Base-by-base conservation (phyloP, 2,113 vertebrate species). In the Prunella fulvescens region DNA sequence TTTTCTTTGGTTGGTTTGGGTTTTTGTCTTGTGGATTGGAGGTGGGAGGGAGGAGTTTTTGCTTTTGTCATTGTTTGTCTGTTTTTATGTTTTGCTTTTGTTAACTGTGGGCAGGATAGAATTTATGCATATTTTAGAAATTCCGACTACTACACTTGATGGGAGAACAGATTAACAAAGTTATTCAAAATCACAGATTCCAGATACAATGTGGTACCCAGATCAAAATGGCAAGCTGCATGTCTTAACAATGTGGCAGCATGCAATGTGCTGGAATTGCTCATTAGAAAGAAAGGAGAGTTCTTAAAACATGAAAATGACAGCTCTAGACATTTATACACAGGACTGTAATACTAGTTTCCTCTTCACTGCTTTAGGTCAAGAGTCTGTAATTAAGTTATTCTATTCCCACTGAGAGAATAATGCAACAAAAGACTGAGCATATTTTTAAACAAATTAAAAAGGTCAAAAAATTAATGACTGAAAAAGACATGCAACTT, bases 1-100 rank as follows among this genome's bases (percentile, higher is more conserved):
- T 26, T 35, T 24, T 6, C 4, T 4, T 65, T 42, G 3, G 2
- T 44, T 39, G 13, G 9, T 69, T 17, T 54, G 40, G 3, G 0
- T 9, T 37, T 56, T 39, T 56, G 37, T 11, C 14, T 56, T 35
- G 25, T 11, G 19, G 60, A 28, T 51, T 51, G 23, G 60, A n/a
- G 19, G 18, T 39, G 4, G 37, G 8, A 15, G 6, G 4, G 20
- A 17, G 6, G 18, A 4, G 1, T 20, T 22, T 40, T 16, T 22
- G 61, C 19, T 26, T 11, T 9, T 14, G 31, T 22, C 17, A 31
- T 24, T 12, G 26, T 9, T 37, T n/a, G 13, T 23, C 28, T 58
- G 15, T 6, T 62, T n/a, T 80, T n/a, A 31, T 7, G 3, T 26
- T 88, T 28, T 58, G 3, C 1, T 64, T 79, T 61, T 66, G 2